Base-by-base conservation (phyloP, 1,140 invertebrate species). In the Zaprionus ghesquierei region DNA sequence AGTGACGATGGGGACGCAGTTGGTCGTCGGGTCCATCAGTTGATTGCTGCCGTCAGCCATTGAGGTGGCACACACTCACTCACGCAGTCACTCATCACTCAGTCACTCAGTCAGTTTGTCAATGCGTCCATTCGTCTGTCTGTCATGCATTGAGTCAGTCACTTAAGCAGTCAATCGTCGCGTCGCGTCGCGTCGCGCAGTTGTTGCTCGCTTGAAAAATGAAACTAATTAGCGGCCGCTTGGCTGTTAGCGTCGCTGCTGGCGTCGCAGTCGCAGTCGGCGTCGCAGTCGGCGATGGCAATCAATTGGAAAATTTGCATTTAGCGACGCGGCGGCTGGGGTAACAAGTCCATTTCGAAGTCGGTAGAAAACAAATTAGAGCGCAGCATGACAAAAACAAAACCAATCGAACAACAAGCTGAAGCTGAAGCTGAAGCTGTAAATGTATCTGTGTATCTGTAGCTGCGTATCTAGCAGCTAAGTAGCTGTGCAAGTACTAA, bases 221-320 rank as follows among this genome's bases (percentile, higher is more conserved):
- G 86, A 72, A 89, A 89, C 84, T 89, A 89, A 89, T 89, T 89
- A 89, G 84, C 84, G 58, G 61, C 70, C 49, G 53, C 44, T 5
- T 63, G 54, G 18, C 38, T 53, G 12, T 13, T 27, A 51, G 41
- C 56, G 29, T 22, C 61, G 29, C 18, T 53, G 44, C 18, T 50
- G 54, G 0, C n/a, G 51, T 33, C 27, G 3, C 50, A 2, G 58
- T 54, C 38, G 49, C 51, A 54, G 65, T 33, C 62, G 53, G 60
- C 82, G 69, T 70, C 79, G n/a, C 84, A 89, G 69, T 80, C 66
- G n/a, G n/a, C n/a, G n/a, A n/a, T n/a, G n/a, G n/a, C 73, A 89
- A 89, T 89, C 84, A 89, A 89, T 89, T 87, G 77, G 76, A 64
- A 77, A 89, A 89, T 89, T 89, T 89, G 85, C 84, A 89, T 87